Percentiles rank a stretch among this genome's conserved stretches.
phyloP scores from a whole-genome alignment of 2,113 vertebrate genomes.

The Poeciliopsis occidentalis region DNA sequence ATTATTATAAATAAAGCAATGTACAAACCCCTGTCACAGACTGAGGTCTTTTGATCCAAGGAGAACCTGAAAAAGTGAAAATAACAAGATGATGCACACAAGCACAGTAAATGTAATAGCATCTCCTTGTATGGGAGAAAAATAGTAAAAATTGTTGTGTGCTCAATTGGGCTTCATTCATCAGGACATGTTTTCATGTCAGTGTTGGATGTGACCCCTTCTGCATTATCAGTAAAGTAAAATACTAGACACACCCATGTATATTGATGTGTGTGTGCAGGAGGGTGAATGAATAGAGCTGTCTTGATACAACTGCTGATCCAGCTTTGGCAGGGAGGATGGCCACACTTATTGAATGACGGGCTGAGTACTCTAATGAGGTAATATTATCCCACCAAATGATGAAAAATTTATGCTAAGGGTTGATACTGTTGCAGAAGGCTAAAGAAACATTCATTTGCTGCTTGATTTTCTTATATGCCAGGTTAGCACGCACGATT shows the following conservation, averaged over 20 bases:
- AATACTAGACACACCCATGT: neutral
- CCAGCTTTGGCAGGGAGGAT: conserved; percentile 58
- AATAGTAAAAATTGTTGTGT: neutral
- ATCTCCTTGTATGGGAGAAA: conserved; percentile 4
- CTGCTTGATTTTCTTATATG: conserved; percentile 81
- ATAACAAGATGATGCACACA: conserved; percentile 11
- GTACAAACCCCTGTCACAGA: conserved; percentile 12
- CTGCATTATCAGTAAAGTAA: neutral
- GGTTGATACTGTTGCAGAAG: conserved; percentile 74
- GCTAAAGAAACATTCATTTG: conserved; percentile 77
- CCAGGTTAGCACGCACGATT: conserved; percentile 73
- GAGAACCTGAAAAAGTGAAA: conserved; percentile 30
- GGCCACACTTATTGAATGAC: conserved; percentile 71
- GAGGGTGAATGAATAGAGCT: conserved; percentile 42
- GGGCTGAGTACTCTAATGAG: conserved; percentile 75
- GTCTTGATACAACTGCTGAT: conserved; percentile 60
- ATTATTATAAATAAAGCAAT: conserved; percentile 47
- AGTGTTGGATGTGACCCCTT: conserved; percentile 7
- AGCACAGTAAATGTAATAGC: neutral
- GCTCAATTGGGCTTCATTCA: neutral
- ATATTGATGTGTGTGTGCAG: neutral
- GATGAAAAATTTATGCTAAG: conserved; percentile 80
- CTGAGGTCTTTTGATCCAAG: conserved; percentile 50
- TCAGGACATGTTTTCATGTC: conserved; percentile 1
- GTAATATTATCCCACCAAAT: conserved; percentile 76